phyloP scores from a whole-genome alignment of 2,113 vertebrate species.

The Phylloscopus trochilus region DNA sequence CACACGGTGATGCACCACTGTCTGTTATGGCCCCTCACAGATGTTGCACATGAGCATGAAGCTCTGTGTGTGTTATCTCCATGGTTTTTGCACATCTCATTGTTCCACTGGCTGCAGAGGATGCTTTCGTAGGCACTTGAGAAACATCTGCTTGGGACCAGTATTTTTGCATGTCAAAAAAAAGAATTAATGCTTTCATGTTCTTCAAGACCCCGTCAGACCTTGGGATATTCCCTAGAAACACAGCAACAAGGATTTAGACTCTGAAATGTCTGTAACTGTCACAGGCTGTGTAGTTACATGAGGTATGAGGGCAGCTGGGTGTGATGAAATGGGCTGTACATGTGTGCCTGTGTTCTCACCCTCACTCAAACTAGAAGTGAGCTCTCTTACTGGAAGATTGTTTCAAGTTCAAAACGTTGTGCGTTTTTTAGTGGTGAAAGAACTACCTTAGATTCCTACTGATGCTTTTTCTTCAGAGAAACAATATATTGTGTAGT shows the following conservation, averaged over 20 bases:
- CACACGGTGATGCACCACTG: rapidly evolving
- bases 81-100: rapidly evolving
- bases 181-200: not conserved
- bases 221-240: not conserved
- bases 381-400: not conserved
- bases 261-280: not conserved
- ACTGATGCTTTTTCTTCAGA: conserved; percentile 34
- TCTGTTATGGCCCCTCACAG: rapidly evolving
- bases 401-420: not conserved
- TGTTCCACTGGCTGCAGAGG: not conserved
- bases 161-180: not conserved
- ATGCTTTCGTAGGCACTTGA: not conserved
- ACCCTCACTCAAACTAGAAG: not conserved
- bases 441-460: conserved; percentile 18
- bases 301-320: not conserved
- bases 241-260: not conserved
- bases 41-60: rapidly evolving
- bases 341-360: not conserved
- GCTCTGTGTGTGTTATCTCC: not conserved
- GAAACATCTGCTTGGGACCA: not conserved
- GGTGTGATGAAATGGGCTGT: not conserved
- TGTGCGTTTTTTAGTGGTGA: not conserved
- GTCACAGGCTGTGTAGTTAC: not conserved
- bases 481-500: conserved; percentile 33
- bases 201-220: not conserved